Evolutionary conservation across 2,888 invertebrate species (phyloP), one percentile per base, ranked within the genome.

Genomic region (Belgica antarctica): DNA sequence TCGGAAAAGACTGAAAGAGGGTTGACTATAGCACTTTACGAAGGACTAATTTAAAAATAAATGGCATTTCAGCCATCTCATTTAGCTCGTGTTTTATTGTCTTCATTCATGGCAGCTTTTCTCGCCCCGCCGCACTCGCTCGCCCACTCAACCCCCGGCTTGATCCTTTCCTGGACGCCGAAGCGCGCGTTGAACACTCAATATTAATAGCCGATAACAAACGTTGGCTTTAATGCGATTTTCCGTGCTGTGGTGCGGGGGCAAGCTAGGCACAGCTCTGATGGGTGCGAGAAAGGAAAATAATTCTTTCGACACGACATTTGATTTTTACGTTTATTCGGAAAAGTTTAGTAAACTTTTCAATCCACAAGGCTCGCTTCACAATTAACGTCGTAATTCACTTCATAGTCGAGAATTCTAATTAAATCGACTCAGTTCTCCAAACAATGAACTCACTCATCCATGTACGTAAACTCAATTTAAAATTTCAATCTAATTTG

Each of bases 401-500:
- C n/a, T n/a, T n/a, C n/a, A n/a, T n/a, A n/a, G n/a, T n/a, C n/a
- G n/a, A n/a, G n/a, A n/a, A n/a, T n/a, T n/a, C n/a, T n/a, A n/a
- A n/a, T n/a, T n/a, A n/a, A n/a, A n/a, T 31, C 31, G 31, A 10
- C 31, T 31, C 31, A 31, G 31, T 10, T 10, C 31, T 31, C 4
- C 31, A 31, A 52, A 52, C 52, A 52, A 22, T 52, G 22, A 22
- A 52, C 22, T 52, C 52, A 22, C 5, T 15, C 52, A 52, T 52
- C 52, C 52, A 41, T 41, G 41, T 41, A 62, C 63, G 36, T n/a
- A 66, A 66, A 66, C 65, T 66, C 65, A 66, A 66, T 66, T 66
- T 66, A 66, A 47, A 66, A 41, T 66, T 66, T 46, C 65, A 66
- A 66, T 66, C 65, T 66, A 66, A 66, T 66, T 66, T 66, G 52